Conservation (phyloP, 2,888 invertebrate genomes). For the Ischnus inquisitorius region DNA sequence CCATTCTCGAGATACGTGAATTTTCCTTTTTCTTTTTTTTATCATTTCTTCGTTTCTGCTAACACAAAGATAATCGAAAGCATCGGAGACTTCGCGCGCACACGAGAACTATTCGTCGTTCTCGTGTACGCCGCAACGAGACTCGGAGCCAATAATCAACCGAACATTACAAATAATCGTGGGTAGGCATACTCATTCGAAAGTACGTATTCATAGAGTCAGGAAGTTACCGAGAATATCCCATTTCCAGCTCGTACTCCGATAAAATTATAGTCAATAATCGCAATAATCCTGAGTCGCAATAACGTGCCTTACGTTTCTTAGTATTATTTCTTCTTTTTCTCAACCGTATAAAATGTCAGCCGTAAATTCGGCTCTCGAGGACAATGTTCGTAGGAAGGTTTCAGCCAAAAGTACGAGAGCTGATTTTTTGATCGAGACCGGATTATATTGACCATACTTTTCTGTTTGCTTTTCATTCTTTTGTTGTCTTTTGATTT, state of each 20-base stretch:
- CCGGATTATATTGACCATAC: slow-evolving; percentile 46
- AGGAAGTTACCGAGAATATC: slow-evolving; percentile 3
- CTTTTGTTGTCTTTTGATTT: slow-evolving; percentile 49
- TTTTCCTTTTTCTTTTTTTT: slow-evolving; percentile 3
- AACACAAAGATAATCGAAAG: background rate
- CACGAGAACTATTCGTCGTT: background rate
- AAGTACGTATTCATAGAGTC: background rate
- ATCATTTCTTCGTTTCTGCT: background rate
- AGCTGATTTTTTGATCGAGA: slow-evolving; percentile 42
- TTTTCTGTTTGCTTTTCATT: slow-evolving; percentile 10
- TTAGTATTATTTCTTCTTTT: slow-evolving; percentile 43
- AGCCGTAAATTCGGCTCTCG: slow-evolving; percentile 61
- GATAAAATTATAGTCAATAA: slow-evolving; percentile 4
- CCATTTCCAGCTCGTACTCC: background rate
- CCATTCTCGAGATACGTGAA: slow-evolving; percentile 11
- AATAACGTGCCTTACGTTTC: background rate
- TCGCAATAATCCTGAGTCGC: slow-evolving; percentile 4
- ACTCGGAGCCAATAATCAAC: background rate
- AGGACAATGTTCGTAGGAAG: background rate
- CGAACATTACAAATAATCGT: background rate
- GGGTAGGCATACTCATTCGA: background rate
- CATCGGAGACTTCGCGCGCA: no score
- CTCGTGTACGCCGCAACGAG: background rate
- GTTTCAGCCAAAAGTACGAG: slow-evolving; percentile 5
- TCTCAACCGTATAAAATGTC: slow-evolving; percentile 71